Evolutionary conservation across 2,797 vertebrate species (phyloP).

Genomic region (Fistularia tabacaria): DNA sequence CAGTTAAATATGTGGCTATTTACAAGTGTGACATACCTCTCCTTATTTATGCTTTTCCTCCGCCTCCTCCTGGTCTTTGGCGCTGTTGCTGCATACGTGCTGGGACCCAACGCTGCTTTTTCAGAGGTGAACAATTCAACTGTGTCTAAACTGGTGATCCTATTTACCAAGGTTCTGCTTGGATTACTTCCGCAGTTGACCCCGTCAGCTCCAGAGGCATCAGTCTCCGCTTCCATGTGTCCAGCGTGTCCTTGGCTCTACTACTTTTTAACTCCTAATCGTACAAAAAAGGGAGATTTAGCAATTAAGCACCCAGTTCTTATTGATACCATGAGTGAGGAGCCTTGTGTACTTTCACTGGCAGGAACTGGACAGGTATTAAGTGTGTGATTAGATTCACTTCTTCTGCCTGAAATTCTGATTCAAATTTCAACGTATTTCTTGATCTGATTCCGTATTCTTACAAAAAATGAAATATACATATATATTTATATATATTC

Average conservation of each 20-base stretch:
- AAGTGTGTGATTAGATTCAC: not conserved
- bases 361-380: slow-evolving; percentile 7
- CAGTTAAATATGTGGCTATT: no score
- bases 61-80: slow-evolving; percentile 14
- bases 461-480: no score
- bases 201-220: not conserved
- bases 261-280: slow-evolving; percentile 4
- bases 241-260: not conserved
- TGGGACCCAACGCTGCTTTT: not conserved
- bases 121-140: slow-evolving; percentile 1
- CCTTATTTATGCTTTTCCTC: slow-evolving; percentile 13
- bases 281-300: slow-evolving; percentile 13
- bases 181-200: not conserved
- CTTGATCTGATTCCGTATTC: no score
- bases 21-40: slow-evolving; percentile 16
- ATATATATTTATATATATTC: no score
- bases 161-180: slow-evolving; percentile 2
- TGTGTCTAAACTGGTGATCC: not conserved
- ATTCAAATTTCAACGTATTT: no score
- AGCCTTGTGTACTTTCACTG: slow-evolving; percentile 3
- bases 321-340: slow-evolving; percentile 5
- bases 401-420: not conserved
- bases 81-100: not conserved
- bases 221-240: slow-evolving; percentile 1
- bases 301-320: slow-evolving; percentile 18